phyloP scores from a whole-genome alignment of 2,797 vertebrate genomes.

The Ibycter americanus region DNA sequence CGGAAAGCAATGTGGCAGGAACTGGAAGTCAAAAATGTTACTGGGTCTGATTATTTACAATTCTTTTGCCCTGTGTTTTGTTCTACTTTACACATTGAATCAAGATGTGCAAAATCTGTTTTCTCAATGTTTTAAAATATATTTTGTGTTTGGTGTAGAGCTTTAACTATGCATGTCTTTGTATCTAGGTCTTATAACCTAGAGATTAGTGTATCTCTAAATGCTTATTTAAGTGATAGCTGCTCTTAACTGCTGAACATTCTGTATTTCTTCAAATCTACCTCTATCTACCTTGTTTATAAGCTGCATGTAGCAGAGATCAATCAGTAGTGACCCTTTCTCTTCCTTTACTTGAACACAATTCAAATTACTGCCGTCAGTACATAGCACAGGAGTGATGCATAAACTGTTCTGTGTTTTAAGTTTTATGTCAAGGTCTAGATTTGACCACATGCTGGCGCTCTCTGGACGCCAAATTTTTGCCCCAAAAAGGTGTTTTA shows the following conservation, averaged over 20 bases:
- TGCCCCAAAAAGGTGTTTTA: neutral
- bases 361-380: neutral
- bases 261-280: neutral
- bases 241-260: neutral
- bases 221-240: neutral
- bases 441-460: neutral
- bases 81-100: neutral
- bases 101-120: fast-evolving
- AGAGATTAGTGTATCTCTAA: neutral
- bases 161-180: neutral
- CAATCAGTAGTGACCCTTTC: neutral
- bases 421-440: neutral
- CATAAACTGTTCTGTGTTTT: neutral
- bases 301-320: neutral
- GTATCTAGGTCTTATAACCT: neutral
- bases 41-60: neutral
- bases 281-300: neutral
- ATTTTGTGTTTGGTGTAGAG: neutral
- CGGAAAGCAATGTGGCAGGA: neutral
- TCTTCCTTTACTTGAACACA: neutral
- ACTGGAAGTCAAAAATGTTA: neutral
- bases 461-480: neutral
- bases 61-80: neutral
- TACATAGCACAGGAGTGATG: neutral
- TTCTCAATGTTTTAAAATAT: neutral